Conservation (phyloP, 2,113 vertebrate species). For the Bujurquina vittata region DNA sequence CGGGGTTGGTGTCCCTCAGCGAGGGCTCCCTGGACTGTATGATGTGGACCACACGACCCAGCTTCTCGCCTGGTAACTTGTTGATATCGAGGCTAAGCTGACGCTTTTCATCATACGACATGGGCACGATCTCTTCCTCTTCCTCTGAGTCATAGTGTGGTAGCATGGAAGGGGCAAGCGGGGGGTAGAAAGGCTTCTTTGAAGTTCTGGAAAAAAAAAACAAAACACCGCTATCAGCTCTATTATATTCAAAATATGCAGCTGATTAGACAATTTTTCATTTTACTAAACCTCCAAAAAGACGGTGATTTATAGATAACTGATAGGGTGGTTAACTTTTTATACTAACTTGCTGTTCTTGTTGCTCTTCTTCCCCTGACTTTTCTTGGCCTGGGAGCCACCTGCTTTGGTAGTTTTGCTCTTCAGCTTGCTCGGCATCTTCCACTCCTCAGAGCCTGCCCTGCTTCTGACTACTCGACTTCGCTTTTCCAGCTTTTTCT, state of each 20-base stretch:
- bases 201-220: conserved; percentile 60
- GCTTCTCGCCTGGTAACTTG: conserved; percentile 92
- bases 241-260: neutral
- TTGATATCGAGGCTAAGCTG: conserved; percentile 96
- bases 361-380: conserved; percentile 71
- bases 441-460: conserved; percentile 77
- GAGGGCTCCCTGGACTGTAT: conserved; percentile 93
- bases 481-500: conserved; percentile 88
- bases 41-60: conserved; percentile 94
- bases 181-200: conserved; percentile 75
- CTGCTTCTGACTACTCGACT: conserved; percentile 70
- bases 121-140: conserved; percentile 87
- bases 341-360: conserved; percentile 84
- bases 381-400: conserved; percentile 69
- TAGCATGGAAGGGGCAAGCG: conserved; percentile 55
- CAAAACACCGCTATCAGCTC: neutral
- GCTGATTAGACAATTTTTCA: neutral
- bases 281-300: neutral
- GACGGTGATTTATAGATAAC: no score
- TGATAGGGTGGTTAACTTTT: neutral
- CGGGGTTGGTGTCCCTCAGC: conserved; percentile 91
- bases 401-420: conserved; percentile 72
- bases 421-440: conserved; percentile 78
- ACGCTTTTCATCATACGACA: conserved; percentile 94
- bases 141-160: conserved; percentile 91